Conservation (phyloP, 2,113 vertebrate species). For the Gallinago jamesoni region DNA sequence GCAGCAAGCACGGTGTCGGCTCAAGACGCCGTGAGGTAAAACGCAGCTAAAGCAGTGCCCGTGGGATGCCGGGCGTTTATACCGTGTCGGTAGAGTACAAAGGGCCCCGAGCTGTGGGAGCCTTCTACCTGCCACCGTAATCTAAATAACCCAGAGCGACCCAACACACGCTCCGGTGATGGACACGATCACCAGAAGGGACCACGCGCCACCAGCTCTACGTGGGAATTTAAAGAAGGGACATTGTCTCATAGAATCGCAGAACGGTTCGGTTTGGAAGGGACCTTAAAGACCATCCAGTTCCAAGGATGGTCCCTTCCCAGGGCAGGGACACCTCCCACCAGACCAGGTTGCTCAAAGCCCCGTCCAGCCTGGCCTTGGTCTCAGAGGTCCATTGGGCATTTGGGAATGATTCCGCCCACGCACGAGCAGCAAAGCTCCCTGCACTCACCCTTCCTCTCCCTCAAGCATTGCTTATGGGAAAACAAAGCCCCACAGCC, state of each 20-base stretch:
- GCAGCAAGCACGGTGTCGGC: not conserved
- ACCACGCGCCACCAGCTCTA: not conserved
- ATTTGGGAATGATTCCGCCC: not conserved
- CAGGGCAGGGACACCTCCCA: too few species aligned
- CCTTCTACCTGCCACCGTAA: not conserved
- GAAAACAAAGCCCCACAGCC: not conserved
- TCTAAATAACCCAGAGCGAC: not conserved
- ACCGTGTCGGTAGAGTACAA: not conserved
- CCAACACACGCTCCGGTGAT: fast-evolving
- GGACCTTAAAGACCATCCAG: too few species aligned
- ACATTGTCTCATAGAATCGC: too few species aligned
- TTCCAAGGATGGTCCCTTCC: too few species aligned
- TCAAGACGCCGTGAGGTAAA: fast-evolving
- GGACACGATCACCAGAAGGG: not conserved
- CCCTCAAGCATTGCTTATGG: not conserved
- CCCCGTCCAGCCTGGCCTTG: too few species aligned
- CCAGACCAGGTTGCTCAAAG: too few species aligned
- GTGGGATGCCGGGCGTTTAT: fast-evolving
- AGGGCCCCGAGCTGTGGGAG: not conserved
- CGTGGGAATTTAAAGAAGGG: not conserved
- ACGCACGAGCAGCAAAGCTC: fast-evolving
- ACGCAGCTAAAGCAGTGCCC: not conserved
- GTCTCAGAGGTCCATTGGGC: fast-evolving
- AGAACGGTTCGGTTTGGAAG: too few species aligned
- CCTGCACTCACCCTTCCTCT: not conserved